These are phyloP conservation scores for Camponotus fellah DNA, from an alignment of 2,888 invertebrate genomes.

Conservation along the genomic window DNA sequence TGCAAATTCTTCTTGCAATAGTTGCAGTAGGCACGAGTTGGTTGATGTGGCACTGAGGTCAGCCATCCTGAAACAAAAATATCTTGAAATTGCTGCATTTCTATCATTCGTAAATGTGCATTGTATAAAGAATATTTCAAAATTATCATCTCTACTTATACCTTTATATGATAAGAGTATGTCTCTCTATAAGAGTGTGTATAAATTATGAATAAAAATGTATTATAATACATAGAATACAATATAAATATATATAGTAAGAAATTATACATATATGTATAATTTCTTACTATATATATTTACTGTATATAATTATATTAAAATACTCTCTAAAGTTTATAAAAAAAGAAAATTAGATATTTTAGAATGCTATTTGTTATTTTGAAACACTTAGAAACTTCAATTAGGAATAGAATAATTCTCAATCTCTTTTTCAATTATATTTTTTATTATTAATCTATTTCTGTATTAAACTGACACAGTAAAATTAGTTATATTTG, in stretches of 20 bases:
- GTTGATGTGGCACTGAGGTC: conserved; percentile 87
- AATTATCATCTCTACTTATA: background rate
- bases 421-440: background rate
- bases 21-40: conserved; percentile 88
- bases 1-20: conserved; percentile 88
- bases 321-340: background rate
- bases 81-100: background rate
- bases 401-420: no score
- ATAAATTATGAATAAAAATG: background rate
- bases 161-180: background rate
- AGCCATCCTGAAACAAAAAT: conserved; percentile 86
- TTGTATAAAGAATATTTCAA: background rate
- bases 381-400: background rate
- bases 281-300: no score
- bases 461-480: no score
- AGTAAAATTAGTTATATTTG: no score
- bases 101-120: background rate
- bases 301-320: no score
- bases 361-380: background rate
- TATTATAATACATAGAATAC: background rate
- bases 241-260: no score
- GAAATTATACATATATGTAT: background rate
- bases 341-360: background rate
- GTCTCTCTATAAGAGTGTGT: background rate
- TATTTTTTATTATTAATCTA: background rate